Evolutionary conservation across 2,113 vertebrate species (phyloP).

Genomic region (Gavialis gangeticus): DNA sequence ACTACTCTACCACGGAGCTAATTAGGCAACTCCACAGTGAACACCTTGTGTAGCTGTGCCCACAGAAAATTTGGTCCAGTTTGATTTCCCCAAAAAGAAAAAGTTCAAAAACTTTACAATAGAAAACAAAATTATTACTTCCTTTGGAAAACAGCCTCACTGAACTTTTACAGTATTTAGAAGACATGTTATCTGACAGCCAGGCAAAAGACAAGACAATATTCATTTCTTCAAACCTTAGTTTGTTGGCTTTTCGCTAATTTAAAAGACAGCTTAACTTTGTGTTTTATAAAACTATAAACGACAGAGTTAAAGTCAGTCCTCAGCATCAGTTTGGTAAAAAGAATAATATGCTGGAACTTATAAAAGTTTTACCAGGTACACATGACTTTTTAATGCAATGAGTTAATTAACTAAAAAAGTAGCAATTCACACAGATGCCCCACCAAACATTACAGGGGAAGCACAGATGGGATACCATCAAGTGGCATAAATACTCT

Average conservation of each 20-base stretch:
- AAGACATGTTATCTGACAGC: background rate
- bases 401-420: slow-evolving; percentile 38
- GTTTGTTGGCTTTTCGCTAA: background rate
- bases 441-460: background rate
- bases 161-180: background rate
- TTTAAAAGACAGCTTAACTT: background rate
- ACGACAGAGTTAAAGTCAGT: background rate
- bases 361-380: slow-evolving; percentile 27
- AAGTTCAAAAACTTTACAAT: background rate
- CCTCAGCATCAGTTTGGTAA: background rate
- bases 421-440: slow-evolving; percentile 24
- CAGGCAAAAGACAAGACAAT: background rate
- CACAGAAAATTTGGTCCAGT: background rate
- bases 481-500: slow-evolving; percentile 55
- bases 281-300: background rate
- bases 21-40: no score
- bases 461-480: slow-evolving; percentile 51
- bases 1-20: no score
- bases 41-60: no score
- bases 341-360: background rate
- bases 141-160: background rate
- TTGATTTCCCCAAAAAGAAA: background rate
- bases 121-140: background rate
- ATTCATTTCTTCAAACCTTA: background rate
- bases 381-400: slow-evolving; percentile 20